A percentile compares a stretch with the other conserved stretches of the same genome.
Conservation (phyloP, 2,113 vertebrate genomes). For the Nanger granti region DNA sequence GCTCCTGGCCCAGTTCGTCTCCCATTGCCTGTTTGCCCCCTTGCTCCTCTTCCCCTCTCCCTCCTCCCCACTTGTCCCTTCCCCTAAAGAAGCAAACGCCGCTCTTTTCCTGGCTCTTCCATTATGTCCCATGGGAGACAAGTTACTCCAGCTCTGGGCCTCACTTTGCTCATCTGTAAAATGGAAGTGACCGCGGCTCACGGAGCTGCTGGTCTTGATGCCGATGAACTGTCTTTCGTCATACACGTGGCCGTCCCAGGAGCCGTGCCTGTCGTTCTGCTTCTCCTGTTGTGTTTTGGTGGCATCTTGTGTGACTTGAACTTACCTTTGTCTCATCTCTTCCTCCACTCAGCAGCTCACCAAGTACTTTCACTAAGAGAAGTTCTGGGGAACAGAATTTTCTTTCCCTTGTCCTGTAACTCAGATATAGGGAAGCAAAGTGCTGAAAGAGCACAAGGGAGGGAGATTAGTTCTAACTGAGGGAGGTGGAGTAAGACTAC, state of each 20-base stretch:
- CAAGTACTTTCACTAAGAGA: background rate
- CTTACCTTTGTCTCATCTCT: background rate
- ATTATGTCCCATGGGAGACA: background rate
- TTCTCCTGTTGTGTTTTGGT: background rate
- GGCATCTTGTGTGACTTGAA: background rate
- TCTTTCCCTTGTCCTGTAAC: background rate
- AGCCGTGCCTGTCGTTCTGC: accelerated
- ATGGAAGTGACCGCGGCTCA: accelerated
- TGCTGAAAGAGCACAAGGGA: background rate
- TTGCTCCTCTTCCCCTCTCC: background rate
- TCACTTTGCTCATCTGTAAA: background rate
- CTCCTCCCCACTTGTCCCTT: accelerated
- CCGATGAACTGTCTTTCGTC: accelerated
- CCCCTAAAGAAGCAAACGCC: background rate
- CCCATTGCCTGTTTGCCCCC: too few species aligned
- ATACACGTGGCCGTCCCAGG: accelerated
- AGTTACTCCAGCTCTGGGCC: background rate
- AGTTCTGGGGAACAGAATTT: background rate
- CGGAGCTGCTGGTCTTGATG: background rate
- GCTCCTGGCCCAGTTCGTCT: background rate
- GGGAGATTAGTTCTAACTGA: background rate
- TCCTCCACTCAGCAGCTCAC: background rate
- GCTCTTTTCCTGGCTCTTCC: background rate
- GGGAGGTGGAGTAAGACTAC: background rate
- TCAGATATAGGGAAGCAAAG: background rate